These are phyloP conservation scores for Leuciscus idus DNA, from an alignment of 2,113 vertebrate species.

Conservation along the genomic window DNA sequence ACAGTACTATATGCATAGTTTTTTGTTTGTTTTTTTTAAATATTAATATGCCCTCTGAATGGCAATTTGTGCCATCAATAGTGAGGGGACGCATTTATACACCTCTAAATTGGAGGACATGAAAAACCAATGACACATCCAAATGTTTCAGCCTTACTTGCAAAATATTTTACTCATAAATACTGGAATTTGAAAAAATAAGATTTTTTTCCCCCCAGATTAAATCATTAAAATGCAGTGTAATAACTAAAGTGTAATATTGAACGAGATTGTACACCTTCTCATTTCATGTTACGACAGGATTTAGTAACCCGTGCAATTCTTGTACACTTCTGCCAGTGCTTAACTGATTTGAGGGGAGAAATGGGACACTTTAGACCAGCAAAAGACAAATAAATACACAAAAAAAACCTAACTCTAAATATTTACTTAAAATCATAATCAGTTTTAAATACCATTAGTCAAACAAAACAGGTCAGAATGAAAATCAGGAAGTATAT, in stretches of 20 bases:
- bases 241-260: background rate
- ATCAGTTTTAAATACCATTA: slow-evolving; percentile 44
- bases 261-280: background rate
- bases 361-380: background rate
- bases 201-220: too few relatives aligned
- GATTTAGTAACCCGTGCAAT: background rate
- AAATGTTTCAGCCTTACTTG: background rate
- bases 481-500: slow-evolving; percentile 25
- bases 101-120: background rate
- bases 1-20: slow-evolving; percentile 31
- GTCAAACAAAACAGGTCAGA: slow-evolving; percentile 27
- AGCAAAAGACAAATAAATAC: slow-evolving; percentile 35
- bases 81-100: background rate
- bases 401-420: slow-evolving; percentile 4
- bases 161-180: background rate
- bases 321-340: background rate
- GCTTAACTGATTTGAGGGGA: slow-evolving; percentile 6
- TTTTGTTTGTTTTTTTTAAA: background rate
- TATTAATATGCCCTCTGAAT: slow-evolving; percentile 30
- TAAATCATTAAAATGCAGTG: background rate
- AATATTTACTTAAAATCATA: slow-evolving; percentile 10
- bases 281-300: background rate
- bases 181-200: background rate
- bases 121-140: slow-evolving; percentile 5
- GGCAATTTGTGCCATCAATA: slow-evolving; percentile 4